phyloP scores from a whole-genome alignment of 2,888 invertebrate species.

The Dicranocentrus wangi region DNA sequence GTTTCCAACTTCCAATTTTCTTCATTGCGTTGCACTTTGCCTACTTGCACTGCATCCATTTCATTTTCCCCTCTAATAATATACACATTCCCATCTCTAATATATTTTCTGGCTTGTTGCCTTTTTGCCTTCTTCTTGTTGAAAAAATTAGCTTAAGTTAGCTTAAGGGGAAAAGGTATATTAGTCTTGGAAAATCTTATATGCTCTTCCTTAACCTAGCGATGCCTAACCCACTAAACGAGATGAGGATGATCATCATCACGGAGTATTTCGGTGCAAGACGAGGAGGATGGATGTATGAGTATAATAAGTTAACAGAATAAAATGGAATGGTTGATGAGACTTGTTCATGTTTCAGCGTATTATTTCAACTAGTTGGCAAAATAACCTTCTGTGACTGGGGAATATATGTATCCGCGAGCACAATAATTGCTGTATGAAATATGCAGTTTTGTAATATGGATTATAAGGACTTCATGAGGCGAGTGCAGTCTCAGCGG shows the following conservation, averaged over 20 bases:
- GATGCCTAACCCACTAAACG: slow-evolving; percentile 26
- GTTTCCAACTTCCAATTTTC: not conserved
- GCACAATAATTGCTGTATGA: no score
- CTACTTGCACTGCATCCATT: slow-evolving; percentile 11
- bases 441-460: no score
- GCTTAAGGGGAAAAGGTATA: slow-evolving; percentile 13
- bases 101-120: slow-evolving; percentile 37
- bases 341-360: not conserved
- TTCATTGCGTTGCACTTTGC: slow-evolving; percentile 1
- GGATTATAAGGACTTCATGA: no score
- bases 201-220: slow-evolving; percentile 12
- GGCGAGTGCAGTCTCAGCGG: no score
- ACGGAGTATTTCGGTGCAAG: not conserved
- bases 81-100: not conserved
- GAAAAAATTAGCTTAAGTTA: slow-evolving; percentile 6
- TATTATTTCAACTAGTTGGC: slow-evolving; percentile 13
- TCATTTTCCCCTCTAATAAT: not conserved
- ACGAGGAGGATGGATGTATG: not conserved
- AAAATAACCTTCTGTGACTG: not conserved
- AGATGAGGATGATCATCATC: not conserved
- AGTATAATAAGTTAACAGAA: not conserved
- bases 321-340: not conserved
- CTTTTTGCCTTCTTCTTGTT: not conserved
- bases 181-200: not conserved
- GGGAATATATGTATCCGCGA: not conserved